A percentile compares a stretch with the other conserved stretches of the same genome.
These are phyloP conservation scores for Noctua comes DNA, from an alignment of 2,888 invertebrate species.

Conservation along the genomic window DNA sequence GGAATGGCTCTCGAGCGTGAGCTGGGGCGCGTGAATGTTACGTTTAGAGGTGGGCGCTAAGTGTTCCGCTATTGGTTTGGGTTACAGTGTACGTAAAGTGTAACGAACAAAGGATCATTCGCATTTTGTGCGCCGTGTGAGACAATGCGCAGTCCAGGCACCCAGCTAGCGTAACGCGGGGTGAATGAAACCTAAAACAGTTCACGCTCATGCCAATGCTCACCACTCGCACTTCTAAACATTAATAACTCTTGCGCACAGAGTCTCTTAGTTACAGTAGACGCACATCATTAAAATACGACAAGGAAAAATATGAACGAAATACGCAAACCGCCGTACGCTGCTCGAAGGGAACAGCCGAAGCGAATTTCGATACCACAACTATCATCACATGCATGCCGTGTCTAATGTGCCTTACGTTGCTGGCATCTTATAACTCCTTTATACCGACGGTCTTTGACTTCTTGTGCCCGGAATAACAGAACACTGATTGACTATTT, in stretches of 20 bases:
- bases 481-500: conserved; percentile 80
- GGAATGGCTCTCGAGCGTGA: conserved; percentile 75
- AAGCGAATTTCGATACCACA: conserved; percentile 69
- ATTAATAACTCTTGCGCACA: conserved; percentile 60
- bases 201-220: conserved; percentile 75
- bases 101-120: conserved; percentile 88
- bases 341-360: conserved; percentile 66
- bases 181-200: conserved; percentile 87
- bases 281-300: conserved; percentile 63
- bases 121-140: conserved; percentile 79
- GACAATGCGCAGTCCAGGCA: conserved; percentile 84
- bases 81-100: conserved; percentile 84
- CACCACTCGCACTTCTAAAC: conserved; percentile 63
- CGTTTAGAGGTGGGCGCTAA: conserved; percentile 83
- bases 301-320: conserved; percentile 59
- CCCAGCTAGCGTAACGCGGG: conserved; percentile 85
- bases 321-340: conserved; percentile 57
- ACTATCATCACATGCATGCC: conserved; percentile 78
- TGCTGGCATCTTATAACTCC: conserved; percentile 73
- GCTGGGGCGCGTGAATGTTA: conserved; percentile 78
- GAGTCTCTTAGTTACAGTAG: conserved; percentile 59
- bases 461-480: conserved; percentile 77
- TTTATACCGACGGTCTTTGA: conserved; percentile 81
- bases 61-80: conserved; percentile 81
- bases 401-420: conserved; percentile 81